Percentiles rank a stretch among this genome's conserved stretches.
Conservation (phyloP, 2,888 invertebrate genomes). For the Mamestra brassicae region DNA sequence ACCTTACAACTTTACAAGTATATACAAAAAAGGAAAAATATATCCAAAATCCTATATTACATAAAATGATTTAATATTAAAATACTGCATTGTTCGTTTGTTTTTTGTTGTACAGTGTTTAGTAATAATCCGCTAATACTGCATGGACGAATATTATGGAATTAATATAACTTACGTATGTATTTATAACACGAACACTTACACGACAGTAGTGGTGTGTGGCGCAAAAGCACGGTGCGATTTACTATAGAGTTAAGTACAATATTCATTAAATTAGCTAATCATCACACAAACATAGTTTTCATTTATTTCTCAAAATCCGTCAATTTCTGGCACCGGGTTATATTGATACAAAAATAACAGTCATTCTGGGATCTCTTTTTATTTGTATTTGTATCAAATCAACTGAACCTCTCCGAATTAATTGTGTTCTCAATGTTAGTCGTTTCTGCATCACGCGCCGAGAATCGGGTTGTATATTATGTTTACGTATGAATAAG, state of each 20-base stretch:
- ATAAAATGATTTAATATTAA: constrained; percentile 79
- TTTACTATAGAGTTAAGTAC: constrained; percentile 79
- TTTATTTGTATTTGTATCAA: constrained; percentile 40
- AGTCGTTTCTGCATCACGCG: constrained; percentile 40
- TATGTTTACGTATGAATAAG: constrained; percentile 39
- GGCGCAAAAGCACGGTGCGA: constrained; percentile 85
- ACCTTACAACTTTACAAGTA: constrained; percentile 89
- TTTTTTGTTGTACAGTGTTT: constrained; percentile 70
- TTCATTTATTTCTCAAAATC: constrained; percentile 46
- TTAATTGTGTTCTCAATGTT: constrained; percentile 16
- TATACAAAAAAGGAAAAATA: constrained; percentile 86
- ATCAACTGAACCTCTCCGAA: constrained; percentile 32
- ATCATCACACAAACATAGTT: constrained; percentile 48
- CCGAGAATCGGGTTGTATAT: constrained; percentile 1
- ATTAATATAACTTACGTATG: constrained; percentile 75
- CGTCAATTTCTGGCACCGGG: constrained; percentile 50
- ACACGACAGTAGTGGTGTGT: constrained; percentile 74
- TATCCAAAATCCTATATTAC: constrained; percentile 85
- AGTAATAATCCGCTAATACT: constrained; percentile 79
- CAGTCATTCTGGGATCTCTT: constrained; percentile 34
- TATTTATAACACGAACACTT: constrained; percentile 69
- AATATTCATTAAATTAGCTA: constrained; percentile 68
- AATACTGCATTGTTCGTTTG: constrained; percentile 86
- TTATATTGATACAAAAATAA: constrained; percentile 59
- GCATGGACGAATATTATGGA: constrained; percentile 79